These are phyloP conservation scores for Drosophila nannoptera DNA, from an alignment of 1,140 invertebrate species.

Conservation along the genomic window DNA sequence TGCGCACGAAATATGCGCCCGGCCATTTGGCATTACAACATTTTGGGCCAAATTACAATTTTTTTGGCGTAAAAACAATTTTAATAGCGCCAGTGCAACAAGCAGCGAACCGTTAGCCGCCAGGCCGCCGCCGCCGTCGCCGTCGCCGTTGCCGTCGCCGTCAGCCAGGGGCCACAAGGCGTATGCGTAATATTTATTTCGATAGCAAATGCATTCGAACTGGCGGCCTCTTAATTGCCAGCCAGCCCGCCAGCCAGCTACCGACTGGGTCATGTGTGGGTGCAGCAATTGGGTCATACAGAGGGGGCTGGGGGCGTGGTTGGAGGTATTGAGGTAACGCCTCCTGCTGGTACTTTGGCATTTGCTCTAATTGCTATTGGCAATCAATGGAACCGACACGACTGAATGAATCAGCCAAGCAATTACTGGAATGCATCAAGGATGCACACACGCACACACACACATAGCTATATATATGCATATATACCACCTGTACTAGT, in stretches of 20 bases:
- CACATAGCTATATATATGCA: background rate
- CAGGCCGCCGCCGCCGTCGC: background rate
- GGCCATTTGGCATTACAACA: conserved; percentile 52
- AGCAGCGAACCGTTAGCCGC: background rate
- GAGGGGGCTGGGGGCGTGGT: conserved; percentile 8
- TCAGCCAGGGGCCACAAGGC: conserved; percentile 18
- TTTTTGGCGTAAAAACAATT: conserved; percentile 28
- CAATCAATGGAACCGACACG: conserved; percentile 32
- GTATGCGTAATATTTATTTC: conserved; percentile 46
- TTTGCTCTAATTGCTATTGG: conserved; percentile 34
- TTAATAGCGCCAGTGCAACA: conserved; percentile 22
- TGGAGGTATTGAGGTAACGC: conserved; percentile 11
- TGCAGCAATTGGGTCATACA: conserved; percentile 49
- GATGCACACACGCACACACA: background rate
- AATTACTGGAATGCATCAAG: conserved; percentile 4
- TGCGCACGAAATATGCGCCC: conserved; percentile 36
- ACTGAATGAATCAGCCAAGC: conserved; percentile 5
- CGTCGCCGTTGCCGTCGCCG: too few relatives aligned
- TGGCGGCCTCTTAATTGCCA: conserved; percentile 41
- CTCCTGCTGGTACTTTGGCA: conserved; percentile 20
- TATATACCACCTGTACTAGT: background rate
- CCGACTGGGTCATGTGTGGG: conserved; percentile 24
- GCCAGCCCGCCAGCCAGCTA: conserved; percentile 23
- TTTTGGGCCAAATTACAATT: conserved; percentile 45
- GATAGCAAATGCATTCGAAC: conserved; percentile 39